Evolutionary conservation across 2,113 vertebrate species (phyloP).

Genomic region (Vanacampus margaritifer): DNA sequence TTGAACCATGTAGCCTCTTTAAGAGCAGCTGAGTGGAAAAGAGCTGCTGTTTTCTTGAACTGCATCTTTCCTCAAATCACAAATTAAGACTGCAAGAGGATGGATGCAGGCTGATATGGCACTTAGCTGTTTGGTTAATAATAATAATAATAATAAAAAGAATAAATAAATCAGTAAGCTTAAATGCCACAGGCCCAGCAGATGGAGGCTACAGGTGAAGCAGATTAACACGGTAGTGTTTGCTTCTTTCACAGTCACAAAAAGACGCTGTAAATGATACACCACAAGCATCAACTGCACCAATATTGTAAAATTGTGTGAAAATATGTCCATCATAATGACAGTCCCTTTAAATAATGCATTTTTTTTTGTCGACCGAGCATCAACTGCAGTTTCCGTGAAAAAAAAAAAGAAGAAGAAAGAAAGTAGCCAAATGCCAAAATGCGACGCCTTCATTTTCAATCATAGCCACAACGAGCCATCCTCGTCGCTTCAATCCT

Average conservation of each 20-base stretch:
- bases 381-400: conserved; percentile 45
- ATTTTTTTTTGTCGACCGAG: background rate
- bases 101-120: conserved; percentile 1
- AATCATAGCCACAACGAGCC: conserved; percentile 49
- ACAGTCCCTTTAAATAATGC: background rate
- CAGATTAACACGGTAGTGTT: background rate
- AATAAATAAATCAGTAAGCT: conserved; percentile 8
- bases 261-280: conserved; percentile 30
- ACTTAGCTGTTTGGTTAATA: background rate
- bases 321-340: background rate
- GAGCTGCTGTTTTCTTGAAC: conserved; percentile 1
- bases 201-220: conserved; percentile 54
- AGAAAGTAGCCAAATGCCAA: conserved; percentile 24
- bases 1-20: background rate
- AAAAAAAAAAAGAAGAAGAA: conserved; percentile 31
- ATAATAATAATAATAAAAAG: background rate
- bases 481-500: background rate
- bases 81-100: background rate
- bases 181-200: conserved; percentile 32
- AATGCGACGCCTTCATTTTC: conserved; percentile 44
- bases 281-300: conserved; percentile 11
- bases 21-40: background rate
- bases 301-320: conserved; percentile 3
- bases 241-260: background rate
- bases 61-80: conserved; percentile 11